Percentiles rank a stretch among this genome's conserved stretches.
These are phyloP conservation scores for Galerucella calmariensis DNA, from an alignment of 2,888 invertebrate genomes.

Conservation along the genomic window DNA sequence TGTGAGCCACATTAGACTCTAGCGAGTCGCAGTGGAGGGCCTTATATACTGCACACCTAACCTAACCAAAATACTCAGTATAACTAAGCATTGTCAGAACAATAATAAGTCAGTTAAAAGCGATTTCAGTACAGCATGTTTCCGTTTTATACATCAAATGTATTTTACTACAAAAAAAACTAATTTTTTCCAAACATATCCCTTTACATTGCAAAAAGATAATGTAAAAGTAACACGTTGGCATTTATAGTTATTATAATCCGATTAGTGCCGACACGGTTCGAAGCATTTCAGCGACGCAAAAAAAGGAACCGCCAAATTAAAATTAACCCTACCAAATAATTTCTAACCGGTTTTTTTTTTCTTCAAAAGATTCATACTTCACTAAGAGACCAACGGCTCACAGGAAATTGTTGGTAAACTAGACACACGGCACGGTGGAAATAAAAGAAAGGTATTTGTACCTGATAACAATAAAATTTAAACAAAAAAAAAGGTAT, in stretches of 20 bases:
- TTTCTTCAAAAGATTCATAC: conserved; percentile 4
- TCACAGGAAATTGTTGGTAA: conserved; percentile 26
- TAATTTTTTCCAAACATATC: background rate
- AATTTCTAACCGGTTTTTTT: conserved; percentile 15
- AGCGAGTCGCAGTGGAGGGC: too few species aligned
- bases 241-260: conserved; percentile 1
- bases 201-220: background rate
- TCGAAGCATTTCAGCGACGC: conserved; percentile 2
- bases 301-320: conserved; percentile 1
- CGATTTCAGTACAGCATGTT: too few species aligned
- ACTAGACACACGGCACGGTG: conserved; percentile 8
- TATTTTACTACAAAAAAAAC: too few species aligned
- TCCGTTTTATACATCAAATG: too few species aligned
- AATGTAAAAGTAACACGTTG: background rate
- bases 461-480: conserved; percentile 9
- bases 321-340: conserved; percentile 10
- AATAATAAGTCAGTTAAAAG: too few species aligned
- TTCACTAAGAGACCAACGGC: conserved; percentile 24
- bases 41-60: too few species aligned
- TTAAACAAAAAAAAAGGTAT: background rate
- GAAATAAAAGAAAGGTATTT: conserved; percentile 1
- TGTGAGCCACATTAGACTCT: too few species aligned
- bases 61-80: too few species aligned
- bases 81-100: too few species aligned
- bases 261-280: background rate